phyloP scores from a whole-genome alignment of 2,888 invertebrate genomes.

The Linhomoeus sp. region DNA sequence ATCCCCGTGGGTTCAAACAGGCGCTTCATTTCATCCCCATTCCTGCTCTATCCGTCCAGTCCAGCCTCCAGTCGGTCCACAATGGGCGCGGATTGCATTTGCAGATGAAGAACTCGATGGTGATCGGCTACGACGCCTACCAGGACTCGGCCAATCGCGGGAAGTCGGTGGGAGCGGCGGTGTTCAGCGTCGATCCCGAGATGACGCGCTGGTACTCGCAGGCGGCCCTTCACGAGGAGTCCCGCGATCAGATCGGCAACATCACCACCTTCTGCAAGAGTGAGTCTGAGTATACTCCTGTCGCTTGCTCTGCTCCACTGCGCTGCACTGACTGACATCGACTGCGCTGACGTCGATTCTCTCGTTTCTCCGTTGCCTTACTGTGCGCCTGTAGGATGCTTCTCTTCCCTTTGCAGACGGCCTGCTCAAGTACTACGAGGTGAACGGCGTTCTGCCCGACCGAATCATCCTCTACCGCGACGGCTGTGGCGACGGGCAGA shows the following conservation, averaged over 20 bases:
- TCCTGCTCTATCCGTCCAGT: neutral
- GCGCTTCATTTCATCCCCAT: neutral
- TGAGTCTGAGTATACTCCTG: constrained; percentile 15
- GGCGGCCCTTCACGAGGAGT: constrained; percentile 48
- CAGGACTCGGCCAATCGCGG: constrained; percentile 50
- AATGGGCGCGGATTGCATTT: too few relatives aligned
- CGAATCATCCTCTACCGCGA: constrained; percentile 71
- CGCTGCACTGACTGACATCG: too few relatives aligned
- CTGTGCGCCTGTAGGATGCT: too few relatives aligned
- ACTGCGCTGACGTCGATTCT: too few relatives aligned
- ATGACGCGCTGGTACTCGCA: constrained; percentile 51
- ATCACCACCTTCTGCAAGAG: constrained; percentile 34
- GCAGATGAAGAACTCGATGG: constrained; percentile 39
- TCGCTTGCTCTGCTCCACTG: constrained; percentile 36
- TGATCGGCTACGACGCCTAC: constrained; percentile 66
- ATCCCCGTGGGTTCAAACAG: constrained; percentile 37
- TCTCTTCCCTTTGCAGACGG: constrained; percentile 49
- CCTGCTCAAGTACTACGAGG: constrained; percentile 43
- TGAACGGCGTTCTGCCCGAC: constrained; percentile 49
- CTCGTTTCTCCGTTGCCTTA: neutral
- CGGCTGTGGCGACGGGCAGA: constrained; percentile 75
- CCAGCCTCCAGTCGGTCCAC: too few relatives aligned
- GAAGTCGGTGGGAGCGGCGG: constrained; percentile 56
- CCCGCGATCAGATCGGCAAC: constrained; percentile 54
- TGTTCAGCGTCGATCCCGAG: constrained; percentile 51